A percentile compares a stretch with the other conserved stretches of the same genome.
Conservation (phyloP, 2,113 vertebrate species). For the Callipepla squamata region DNA sequence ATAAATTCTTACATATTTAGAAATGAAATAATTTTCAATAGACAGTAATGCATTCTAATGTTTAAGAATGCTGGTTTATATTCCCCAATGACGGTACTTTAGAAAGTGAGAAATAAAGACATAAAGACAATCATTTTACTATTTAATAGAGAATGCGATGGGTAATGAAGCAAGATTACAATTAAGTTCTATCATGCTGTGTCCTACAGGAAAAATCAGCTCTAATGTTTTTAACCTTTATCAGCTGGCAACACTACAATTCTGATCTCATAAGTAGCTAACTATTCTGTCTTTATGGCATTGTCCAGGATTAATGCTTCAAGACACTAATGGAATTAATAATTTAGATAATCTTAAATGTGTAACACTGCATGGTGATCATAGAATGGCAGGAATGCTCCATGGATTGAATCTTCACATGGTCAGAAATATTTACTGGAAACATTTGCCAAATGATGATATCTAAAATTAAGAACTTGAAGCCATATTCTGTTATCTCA, state of each 20-base stretch:
- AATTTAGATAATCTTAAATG: not conserved
- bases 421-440: not conserved
- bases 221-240: slow-evolving; percentile 54
- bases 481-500: not conserved
- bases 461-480: not conserved
- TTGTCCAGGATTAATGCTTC: slow-evolving; percentile 18
- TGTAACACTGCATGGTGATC: not conserved
- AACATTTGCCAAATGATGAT: not conserved
- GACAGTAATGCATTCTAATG: not conserved
- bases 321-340: not conserved
- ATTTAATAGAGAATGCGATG: slow-evolving; percentile 59
- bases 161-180: slow-evolving; percentile 66
- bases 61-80: not conserved
- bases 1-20: slow-evolving; percentile 37
- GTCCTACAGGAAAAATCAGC: slow-evolving; percentile 65
- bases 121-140: slow-evolving; percentile 50
- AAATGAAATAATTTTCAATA: not conserved
- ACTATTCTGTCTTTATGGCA: not conserved
- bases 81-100: slow-evolving; percentile 28
- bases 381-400: not conserved
- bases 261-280: slow-evolving; percentile 21
- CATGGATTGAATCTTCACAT: not conserved
- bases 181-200: slow-evolving; percentile 66
- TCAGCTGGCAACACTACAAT: slow-evolving; percentile 6
- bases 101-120: slow-evolving; percentile 58